A percentile compares a stretch with the other conserved stretches of the same genome.
Evolutionary conservation across 2,113 vertebrate species (phyloP).

Genomic region (Cnemophilus loriae): DNA sequence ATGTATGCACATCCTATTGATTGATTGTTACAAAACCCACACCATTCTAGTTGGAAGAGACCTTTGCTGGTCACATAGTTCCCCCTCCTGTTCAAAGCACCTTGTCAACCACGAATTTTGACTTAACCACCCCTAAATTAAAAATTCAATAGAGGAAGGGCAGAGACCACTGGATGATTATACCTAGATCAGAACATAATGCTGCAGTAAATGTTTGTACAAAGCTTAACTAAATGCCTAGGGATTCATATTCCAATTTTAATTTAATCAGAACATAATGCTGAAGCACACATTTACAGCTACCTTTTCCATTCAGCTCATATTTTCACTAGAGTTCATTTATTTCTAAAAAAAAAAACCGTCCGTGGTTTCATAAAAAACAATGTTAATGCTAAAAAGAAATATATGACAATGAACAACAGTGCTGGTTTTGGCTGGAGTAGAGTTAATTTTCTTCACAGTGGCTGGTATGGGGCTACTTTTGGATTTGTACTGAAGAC

Average conservation of each 20-base stretch:
- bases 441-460: neutral
- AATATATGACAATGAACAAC: neutral
- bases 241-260: neutral
- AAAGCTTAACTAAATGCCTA: neutral
- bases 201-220: neutral
- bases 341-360: neutral
- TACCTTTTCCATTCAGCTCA: neutral
- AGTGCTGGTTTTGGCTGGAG: neutral
- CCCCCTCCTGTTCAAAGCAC: neutral
- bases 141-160: neutral
- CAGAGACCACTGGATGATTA: neutral
- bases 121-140: neutral
- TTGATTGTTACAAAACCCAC: neutral
- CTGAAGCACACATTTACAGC: neutral
- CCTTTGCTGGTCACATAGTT: neutral
- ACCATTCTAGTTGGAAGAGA: neutral
- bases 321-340: neutral
- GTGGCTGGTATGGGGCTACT: neutral
- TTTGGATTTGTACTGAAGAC: neutral
- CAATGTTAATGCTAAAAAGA: neutral
- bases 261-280: neutral
- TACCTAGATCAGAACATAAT: neutral
- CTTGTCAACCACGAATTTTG: neutral
- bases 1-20: neutral
- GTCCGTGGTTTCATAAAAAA: neutral